These are phyloP conservation scores for Podarcis muralis DNA, from an alignment of 2,113 vertebrate genomes.

Conservation along the genomic window DNA sequence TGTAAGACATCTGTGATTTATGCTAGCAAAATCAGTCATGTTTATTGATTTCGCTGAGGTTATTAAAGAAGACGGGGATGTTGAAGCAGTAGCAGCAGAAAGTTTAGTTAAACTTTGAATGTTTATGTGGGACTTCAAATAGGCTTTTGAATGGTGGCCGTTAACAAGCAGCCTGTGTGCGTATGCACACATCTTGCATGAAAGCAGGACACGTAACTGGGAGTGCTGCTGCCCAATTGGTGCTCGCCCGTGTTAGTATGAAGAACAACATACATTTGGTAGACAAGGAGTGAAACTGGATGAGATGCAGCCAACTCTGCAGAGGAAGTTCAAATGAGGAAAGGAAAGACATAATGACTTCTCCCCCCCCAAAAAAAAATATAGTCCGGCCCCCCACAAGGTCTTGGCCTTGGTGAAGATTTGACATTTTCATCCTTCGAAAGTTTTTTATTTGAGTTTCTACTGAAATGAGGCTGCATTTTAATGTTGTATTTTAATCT, in stretches of 20 bases:
- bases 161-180: not conserved
- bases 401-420: no score
- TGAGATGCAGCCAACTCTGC: not conserved
- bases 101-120: constrained; percentile 11
- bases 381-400: no score
- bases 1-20: constrained; percentile 50
- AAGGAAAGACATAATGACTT: not conserved
- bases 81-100: not conserved
- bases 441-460: no score
- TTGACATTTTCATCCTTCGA: no score
- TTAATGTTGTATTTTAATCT: no score
- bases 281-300: not conserved
- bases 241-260: not conserved
- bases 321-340: not conserved
- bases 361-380: no score
- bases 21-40: constrained; percentile 44
- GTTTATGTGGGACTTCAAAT: not conserved
- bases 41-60: constrained; percentile 46
- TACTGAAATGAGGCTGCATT: no score
- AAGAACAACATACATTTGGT: not conserved
- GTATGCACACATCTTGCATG: not conserved
- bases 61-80: not conserved
- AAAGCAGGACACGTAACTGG: no score
- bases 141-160: not conserved
- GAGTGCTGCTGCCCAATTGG: not conserved